Conservation (phyloP, 2,113 vertebrate genomes). For the Lepisosteus oculatus region DNA sequence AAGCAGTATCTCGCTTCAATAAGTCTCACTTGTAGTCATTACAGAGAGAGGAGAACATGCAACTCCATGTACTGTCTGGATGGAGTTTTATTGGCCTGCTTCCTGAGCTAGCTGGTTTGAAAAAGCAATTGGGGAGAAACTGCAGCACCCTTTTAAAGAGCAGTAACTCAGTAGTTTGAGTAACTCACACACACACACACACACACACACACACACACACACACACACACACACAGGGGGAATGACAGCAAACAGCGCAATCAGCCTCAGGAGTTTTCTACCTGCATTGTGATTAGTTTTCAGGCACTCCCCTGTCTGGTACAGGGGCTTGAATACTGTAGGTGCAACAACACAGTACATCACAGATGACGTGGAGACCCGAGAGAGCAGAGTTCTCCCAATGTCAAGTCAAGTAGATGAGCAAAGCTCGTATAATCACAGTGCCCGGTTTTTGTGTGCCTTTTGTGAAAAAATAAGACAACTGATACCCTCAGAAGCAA, state of each 20-base stretch:
- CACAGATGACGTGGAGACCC: too few species aligned
- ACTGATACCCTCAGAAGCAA: too few species aligned
- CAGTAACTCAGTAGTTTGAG: background rate
- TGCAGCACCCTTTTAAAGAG: background rate
- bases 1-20: background rate
- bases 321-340: background rate
- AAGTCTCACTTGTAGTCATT: background rate
- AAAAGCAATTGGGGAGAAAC: background rate
- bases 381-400: too few species aligned
- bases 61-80: background rate
- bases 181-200: too few species aligned
- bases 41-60: background rate
- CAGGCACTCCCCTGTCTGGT: background rate
- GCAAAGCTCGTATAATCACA: too few species aligned
- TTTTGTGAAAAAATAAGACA: too few species aligned
- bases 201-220: background rate
- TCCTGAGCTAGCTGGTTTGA: background rate
- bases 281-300: conserved; percentile 11
- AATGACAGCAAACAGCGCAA: background rate
- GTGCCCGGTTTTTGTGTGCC: too few species aligned
- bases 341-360: too few species aligned
- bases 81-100: background rate
- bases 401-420: too few species aligned
- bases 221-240: background rate
- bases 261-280: conserved; percentile 4